phyloP scores from a whole-genome alignment of 2,797 vertebrate genomes.

The Chelon auratus region DNA sequence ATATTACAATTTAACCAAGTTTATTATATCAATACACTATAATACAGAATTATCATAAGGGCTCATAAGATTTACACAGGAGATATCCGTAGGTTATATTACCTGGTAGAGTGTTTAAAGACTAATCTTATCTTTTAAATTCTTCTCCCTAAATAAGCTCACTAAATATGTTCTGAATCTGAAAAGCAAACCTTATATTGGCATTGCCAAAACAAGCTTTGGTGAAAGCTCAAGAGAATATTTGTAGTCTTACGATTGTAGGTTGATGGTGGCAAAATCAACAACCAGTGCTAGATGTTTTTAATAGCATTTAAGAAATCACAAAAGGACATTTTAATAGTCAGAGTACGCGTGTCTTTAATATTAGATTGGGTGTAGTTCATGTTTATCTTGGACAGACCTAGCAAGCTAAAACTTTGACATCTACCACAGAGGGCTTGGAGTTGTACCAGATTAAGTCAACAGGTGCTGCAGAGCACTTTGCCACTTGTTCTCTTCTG shows the following conservation, averaged over 20 bases:
- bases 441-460: constrained; percentile 17
- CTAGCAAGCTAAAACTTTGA: neutral
- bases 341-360: neutral
- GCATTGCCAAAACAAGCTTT: neutral
- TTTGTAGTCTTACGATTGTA: neutral
- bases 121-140: neutral
- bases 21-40: neutral
- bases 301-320: too few relatives aligned
- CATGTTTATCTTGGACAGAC: neutral
- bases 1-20: neutral
- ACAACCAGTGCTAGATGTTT: neutral
- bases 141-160: neutral
- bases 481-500: neutral
- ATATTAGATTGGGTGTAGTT: neutral
- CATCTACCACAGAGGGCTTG: neutral
- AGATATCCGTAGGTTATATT: neutral
- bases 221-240: neutral
- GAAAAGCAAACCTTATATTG: too few relatives aligned
- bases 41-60: neutral
- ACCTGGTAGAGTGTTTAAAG: neutral
- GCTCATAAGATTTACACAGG: neutral
- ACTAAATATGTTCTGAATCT: neutral
- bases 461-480: constrained; percentile 35
- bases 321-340: neutral
- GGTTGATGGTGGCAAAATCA: neutral